A percentile compares a stretch with the other conserved stretches of the same genome.
Conservation (phyloP, 2,888 invertebrate species). For the Sycophila texana region DNA sequence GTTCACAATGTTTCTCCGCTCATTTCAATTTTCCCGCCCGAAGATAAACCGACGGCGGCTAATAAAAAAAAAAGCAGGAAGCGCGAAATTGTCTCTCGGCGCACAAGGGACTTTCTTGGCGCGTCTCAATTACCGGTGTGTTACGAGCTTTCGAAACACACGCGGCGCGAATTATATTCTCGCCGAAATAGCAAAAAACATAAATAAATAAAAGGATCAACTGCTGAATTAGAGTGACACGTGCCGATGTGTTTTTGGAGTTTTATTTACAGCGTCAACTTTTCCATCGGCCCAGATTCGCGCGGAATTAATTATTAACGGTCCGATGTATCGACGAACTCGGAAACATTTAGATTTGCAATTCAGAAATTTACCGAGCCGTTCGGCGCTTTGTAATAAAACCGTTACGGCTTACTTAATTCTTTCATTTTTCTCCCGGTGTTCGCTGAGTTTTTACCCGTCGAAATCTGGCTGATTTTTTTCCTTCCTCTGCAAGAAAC, state of each 20-base stretch:
- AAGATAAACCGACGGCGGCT: too few species aligned
- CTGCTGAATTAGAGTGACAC: neutral
- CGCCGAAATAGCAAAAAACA: neutral
- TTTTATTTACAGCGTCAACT: conserved; percentile 32
- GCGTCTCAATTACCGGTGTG: neutral
- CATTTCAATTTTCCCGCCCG: too few species aligned
- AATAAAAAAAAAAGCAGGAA: too few species aligned
- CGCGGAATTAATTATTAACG: conserved; percentile 51
- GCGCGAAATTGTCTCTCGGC: neutral
- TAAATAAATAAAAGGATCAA: neutral
- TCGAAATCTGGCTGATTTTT: neutral
- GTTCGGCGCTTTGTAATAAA: conserved; percentile 44
- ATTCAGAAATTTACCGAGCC: conserved; percentile 51
- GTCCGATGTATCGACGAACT: conserved; percentile 22
- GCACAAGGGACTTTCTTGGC: neutral
- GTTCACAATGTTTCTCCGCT: neutral
- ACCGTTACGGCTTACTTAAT: conserved; percentile 50
- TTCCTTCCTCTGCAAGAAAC: neutral
- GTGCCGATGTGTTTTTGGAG: neutral
- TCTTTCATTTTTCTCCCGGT: conserved; percentile 2
- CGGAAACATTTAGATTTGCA: conserved; percentile 50
- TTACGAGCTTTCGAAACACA: neutral
- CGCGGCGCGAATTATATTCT: too few species aligned
- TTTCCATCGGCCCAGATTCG: conserved; percentile 23
- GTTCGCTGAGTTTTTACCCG: conserved; percentile 18